A percentile compares a stretch with the other conserved stretches of the same genome.
phyloP scores from a whole-genome alignment of 2,888 invertebrate genomes.

The Stenodera caucasica region DNA sequence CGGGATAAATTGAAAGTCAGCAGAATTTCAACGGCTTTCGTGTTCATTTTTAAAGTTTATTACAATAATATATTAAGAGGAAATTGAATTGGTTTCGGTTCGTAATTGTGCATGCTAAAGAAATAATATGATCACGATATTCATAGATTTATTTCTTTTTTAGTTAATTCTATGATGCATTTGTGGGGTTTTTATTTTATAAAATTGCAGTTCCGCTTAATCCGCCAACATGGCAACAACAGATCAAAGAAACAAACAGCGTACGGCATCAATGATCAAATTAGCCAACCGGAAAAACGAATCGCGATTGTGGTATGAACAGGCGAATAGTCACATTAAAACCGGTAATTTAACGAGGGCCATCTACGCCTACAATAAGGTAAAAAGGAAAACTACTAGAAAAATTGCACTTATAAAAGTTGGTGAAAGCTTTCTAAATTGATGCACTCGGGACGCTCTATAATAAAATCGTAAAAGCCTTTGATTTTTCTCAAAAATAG shows the following conservation, averaged over 20 bases:
- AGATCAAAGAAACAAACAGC: conserved; percentile 44
- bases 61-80: conserved; percentile 28
- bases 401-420: too few relatives aligned
- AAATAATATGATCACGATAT: conserved; percentile 15
- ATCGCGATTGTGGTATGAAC: conserved; percentile 75
- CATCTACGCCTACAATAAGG: conserved; percentile 71
- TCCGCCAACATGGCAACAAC: conserved; percentile 22
- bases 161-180: background rate
- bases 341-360: conserved; percentile 73
- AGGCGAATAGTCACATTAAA: conserved; percentile 76
- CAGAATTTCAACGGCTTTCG: background rate
- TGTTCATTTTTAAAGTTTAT: conserved; percentile 14
- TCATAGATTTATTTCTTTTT: background rate
- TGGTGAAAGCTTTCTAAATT: too few relatives aligned
- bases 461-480: too few relatives aligned
- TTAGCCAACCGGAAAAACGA: conserved; percentile 49
- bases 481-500: too few relatives aligned
- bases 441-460: too few relatives aligned
- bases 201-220: background rate
- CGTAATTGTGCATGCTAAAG: conserved; percentile 18
- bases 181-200: too few relatives aligned
- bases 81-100: conserved; percentile 26
- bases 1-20: background rate
- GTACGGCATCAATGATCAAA: conserved; percentile 50
- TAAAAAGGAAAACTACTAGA: conserved; percentile 45